Base-by-base conservation (phyloP, 2,797 vertebrate genomes). In the Trichosurus vulpecula region DNA sequence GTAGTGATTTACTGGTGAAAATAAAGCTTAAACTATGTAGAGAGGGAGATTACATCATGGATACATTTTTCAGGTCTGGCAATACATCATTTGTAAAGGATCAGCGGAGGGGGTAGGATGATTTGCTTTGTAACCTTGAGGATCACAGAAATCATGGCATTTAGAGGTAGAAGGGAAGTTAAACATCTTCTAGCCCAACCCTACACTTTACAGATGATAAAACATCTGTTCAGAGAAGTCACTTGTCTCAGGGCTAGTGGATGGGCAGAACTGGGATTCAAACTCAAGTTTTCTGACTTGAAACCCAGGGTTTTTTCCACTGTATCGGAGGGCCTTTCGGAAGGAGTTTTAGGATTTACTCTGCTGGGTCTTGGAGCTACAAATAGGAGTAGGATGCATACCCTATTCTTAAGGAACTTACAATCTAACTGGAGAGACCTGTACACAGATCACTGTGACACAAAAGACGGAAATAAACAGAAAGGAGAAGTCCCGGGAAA, bases 121-220 rank as follows among this genome's bases (percentile, higher is more conserved):
- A 51, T 81, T 81, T 57, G 55, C 16, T 90, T 91, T 91, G 90
- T 53, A 97, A 94, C 56, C n/a, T 61, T 54, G 90, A 74, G 66
- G 41, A 47, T 81, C n/a, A 47, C 22, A 81, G n/a, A 81, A 81
- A 47, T 81, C n/a, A 25, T 81, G 66, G 66, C 4, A 47, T 47
- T 74, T 81, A 41, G n/a, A 47, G 41, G 19, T 81, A 47, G 74
- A 81, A 81, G 74, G n/a, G 81, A 10, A 27, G 27, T 47, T 10
- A 81, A 74, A 81, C 1, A 81, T 25, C n/a, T 81, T 25, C 22
- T 47, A 81, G 9, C 19, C 74, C n/a, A 81, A 81, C 22, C n/a
- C 6, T 74, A 14, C 22, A 81, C 19, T 41, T 47, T 81, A 47
- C 41, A 51, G 66, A 74, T 74, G n/a, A 41, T n/a, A 74, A 74